Conservation (phyloP, 2,113 vertebrate species). For the Alaudala cheleensis region DNA sequence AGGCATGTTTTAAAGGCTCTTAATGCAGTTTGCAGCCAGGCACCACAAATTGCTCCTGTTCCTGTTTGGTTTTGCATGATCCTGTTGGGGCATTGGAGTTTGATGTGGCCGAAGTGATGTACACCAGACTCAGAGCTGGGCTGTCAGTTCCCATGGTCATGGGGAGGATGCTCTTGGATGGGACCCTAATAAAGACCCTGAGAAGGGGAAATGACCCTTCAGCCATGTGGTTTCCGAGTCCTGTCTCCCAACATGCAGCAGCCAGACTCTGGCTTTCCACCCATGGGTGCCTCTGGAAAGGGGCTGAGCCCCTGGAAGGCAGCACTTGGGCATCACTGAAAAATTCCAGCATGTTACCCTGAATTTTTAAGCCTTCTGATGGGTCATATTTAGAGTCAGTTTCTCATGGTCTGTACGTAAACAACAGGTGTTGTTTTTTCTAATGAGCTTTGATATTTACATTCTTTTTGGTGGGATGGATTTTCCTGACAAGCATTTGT, state of each 20-base stretch:
- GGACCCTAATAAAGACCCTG: neutral
- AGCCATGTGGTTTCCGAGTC: rapidly evolving
- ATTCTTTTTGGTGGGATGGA: too few relatives aligned
- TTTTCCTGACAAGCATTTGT: too few relatives aligned
- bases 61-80: neutral
- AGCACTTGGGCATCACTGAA: neutral
- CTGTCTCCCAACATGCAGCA: rapidly evolving
- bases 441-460: too few relatives aligned
- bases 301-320: neutral
- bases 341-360: too few relatives aligned
- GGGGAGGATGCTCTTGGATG: neutral
- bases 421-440: too few relatives aligned
- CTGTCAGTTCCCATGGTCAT: neutral
- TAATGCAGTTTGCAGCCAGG: neutral
- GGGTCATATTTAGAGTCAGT: too few relatives aligned
- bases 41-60: neutral
- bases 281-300: neutral
- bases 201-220: neutral
- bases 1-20: neutral
- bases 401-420: too few relatives aligned
- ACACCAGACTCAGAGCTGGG: neutral
- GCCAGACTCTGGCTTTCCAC: rapidly evolving
- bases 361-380: too few relatives aligned
- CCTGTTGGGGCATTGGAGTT: neutral
- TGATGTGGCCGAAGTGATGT: neutral